These are phyloP conservation scores for Cryptosula pallasiana DNA, from an alignment of 2,888 invertebrate genomes.

Conservation along the genomic window DNA sequence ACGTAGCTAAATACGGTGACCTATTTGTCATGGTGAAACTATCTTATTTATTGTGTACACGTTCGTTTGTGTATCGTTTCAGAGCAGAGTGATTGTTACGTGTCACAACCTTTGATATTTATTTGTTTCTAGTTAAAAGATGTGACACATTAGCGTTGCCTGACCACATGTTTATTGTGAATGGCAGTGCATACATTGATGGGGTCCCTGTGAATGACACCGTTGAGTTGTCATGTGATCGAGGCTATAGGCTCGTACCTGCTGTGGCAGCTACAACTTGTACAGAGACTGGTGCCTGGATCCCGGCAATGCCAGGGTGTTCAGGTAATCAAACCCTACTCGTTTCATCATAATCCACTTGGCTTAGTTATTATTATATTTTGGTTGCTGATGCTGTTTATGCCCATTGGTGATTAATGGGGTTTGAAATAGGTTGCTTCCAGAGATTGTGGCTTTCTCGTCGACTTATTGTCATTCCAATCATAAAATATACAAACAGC, in stretches of 20 bases:
- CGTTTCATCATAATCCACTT: background rate
- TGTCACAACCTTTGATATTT: too few species aligned
- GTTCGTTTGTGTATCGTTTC: too few species aligned
- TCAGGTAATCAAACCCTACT: background rate
- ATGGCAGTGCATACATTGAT: background rate
- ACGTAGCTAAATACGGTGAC: too few species aligned
- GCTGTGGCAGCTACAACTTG: background rate
- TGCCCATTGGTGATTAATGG: too few species aligned
- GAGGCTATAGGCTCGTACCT: constrained; percentile 33
- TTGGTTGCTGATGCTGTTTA: too few species aligned
- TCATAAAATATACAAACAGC: too few species aligned
- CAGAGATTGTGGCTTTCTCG: background rate
- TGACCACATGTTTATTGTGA: background rate
- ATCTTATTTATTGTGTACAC: too few species aligned
- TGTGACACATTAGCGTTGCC: background rate
- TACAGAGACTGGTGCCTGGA: background rate
- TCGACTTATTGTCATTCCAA: background rate
- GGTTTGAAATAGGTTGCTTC: background rate
- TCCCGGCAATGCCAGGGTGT: background rate
- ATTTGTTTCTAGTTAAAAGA: background rate
- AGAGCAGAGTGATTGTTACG: too few species aligned
- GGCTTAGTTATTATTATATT: too few species aligned
- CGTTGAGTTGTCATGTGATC: constrained; percentile 32
- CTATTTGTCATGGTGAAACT: too few species aligned
- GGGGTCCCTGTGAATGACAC: background rate